Conservation (phyloP, 2,797 vertebrate species). For the Melanotaenia maccullochi region DNA sequence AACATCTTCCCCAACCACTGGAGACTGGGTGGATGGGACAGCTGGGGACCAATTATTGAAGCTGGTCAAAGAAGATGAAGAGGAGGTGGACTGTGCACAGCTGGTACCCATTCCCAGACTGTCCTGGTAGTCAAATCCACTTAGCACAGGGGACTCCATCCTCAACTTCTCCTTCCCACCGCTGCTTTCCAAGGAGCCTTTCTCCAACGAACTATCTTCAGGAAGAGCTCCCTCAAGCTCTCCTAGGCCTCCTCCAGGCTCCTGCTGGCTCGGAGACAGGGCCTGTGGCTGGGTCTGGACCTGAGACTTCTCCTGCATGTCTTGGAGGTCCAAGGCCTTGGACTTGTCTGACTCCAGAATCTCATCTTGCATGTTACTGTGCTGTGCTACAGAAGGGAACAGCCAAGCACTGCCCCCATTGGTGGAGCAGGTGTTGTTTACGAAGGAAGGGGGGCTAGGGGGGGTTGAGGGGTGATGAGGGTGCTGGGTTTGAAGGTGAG, state of each 20-base stretch:
- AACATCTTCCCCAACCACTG: conserved; percentile 94
- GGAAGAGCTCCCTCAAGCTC: conserved; percentile 90
- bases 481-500: conserved; percentile 97
- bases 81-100: conserved; percentile 90
- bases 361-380: conserved; percentile 99
- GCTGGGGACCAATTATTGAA: conserved; percentile 99
- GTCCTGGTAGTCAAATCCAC: conserved; percentile 97
- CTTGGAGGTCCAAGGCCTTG: conserved; percentile 87
- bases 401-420: conserved; percentile 98
- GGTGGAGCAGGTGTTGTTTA: conserved; percentile 96
- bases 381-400: conserved; percentile 93
- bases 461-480: conserved; percentile 90
- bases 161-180: conserved; percentile 94
- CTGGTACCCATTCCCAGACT: conserved; percentile 91
- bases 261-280: conserved; percentile 90
- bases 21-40: conserved; percentile 93
- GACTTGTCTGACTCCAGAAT: conserved; percentile 97
- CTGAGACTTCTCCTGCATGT: conserved; percentile 92
- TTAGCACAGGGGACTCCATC: conserved; percentile 94
- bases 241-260: conserved; percentile 88
- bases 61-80: conserved; percentile 93
- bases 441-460: conserved; percentile 94
- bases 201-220: conserved; percentile 91
- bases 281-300: conserved; percentile 87
- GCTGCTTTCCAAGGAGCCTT: conserved; percentile 88